phyloP scores from a whole-genome alignment of 2,888 invertebrate genomes.

The Hylaea fasciaria region DNA sequence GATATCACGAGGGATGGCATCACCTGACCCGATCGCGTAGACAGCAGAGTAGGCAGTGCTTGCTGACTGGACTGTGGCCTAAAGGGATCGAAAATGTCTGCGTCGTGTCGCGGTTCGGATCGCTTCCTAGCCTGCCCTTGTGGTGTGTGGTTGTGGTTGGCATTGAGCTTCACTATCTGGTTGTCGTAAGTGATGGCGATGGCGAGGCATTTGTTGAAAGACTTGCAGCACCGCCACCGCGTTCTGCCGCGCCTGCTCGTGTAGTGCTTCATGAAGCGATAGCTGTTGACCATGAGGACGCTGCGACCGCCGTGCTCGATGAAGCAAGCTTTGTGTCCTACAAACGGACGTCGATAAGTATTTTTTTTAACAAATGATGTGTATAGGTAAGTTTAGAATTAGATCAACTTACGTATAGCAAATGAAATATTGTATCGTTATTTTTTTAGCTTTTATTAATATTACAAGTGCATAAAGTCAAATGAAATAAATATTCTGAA shows the following conservation, averaged over 20 bases:
- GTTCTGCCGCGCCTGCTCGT: conserved; percentile 62
- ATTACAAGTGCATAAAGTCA: neutral
- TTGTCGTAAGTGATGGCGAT: conserved; percentile 68
- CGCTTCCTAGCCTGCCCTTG: conserved; percentile 1
- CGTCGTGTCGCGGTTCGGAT: neutral
- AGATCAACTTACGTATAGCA: neutral
- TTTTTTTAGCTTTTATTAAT: neutral
- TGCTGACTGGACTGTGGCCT: conserved; percentile 11
- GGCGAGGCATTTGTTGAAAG: conserved; percentile 68
- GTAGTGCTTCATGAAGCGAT: conserved; percentile 71
- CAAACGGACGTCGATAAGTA: conserved; percentile 25
- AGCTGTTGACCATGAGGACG: conserved; percentile 63
- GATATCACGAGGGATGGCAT: conserved; percentile 16
- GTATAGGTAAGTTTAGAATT: neutral
- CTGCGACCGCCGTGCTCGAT: conserved; percentile 55
- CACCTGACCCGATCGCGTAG: neutral
- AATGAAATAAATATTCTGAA: too few species aligned
- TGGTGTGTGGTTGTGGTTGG: conserved; percentile 65
- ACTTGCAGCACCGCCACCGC: conserved; percentile 72
- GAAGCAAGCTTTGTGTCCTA: conserved; percentile 46
- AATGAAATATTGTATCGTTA: neutral
- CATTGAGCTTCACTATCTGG: conserved; percentile 66
- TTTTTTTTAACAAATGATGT: neutral
- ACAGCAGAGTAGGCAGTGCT: neutral
- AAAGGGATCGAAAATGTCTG: neutral